Evolutionary conservation across 2,888 invertebrate genomes (phyloP).

Genomic region (Archaeoteleia sp.): DNA sequence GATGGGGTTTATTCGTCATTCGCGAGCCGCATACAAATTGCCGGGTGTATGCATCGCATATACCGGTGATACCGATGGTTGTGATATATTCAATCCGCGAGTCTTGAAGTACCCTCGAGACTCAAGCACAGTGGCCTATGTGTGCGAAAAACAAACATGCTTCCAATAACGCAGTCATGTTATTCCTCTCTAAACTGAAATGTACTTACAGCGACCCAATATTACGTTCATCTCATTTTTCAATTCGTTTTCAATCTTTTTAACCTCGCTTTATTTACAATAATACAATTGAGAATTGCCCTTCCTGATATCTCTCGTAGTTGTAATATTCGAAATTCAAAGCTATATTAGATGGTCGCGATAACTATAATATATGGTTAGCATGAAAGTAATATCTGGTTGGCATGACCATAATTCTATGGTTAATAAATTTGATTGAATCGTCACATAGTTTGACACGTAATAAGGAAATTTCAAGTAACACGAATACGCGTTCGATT

Average conservation of each 20-base stretch:
- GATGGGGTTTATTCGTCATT: conserved; percentile 47
- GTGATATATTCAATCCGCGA: conserved; percentile 49
- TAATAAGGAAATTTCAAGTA: no score
- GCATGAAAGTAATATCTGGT: no score
- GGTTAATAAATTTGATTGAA: no score
- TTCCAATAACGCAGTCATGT: conserved; percentile 40
- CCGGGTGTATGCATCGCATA: conserved; percentile 35
- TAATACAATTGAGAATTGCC: no score
- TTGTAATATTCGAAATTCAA: no score
- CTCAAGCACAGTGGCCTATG: conserved; percentile 27
- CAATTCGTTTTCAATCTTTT: conserved; percentile 24
- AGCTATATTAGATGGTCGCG: no score
- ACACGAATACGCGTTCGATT: no score
- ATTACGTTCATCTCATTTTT: conserved; percentile 16
- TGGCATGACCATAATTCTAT: no score
- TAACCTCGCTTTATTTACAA: no score
- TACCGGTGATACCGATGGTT: conserved; percentile 31
- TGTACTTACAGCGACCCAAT: conserved; percentile 41
- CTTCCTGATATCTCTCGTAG: no score
- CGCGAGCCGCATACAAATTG: conserved; percentile 50
- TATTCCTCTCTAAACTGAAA: conserved; percentile 32
- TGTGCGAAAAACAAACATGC: conserved; percentile 43
- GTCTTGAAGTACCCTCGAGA: conserved; percentile 41
- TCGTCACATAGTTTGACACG: no score
- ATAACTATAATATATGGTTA: no score